Conservation (phyloP, 2,113 vertebrate species). For the Himantopus leucocephalus region DNA sequence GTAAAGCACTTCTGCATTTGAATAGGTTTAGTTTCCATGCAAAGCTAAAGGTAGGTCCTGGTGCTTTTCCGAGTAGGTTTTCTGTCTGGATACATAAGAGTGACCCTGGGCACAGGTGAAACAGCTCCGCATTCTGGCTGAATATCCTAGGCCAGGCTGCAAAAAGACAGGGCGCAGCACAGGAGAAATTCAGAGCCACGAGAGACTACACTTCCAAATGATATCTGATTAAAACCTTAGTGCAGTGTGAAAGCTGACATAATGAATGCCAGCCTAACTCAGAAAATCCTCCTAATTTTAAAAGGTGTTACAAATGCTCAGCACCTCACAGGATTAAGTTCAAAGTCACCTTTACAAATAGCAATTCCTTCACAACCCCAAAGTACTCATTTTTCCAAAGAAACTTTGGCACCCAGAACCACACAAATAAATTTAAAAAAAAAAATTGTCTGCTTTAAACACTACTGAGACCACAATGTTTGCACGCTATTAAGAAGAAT, state of each 20-base stretch:
- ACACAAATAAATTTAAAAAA: background rate
- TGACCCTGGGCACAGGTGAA: background rate
- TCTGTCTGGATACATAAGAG: background rate
- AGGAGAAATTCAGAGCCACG: background rate
- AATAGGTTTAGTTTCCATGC: background rate
- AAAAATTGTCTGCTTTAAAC: background rate
- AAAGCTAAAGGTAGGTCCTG: background rate
- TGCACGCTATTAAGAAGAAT: background rate
- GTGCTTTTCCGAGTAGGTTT: background rate
- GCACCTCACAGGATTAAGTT: background rate
- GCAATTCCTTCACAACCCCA: background rate
- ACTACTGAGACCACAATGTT: background rate
- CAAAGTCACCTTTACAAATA: background rate
- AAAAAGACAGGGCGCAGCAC: background rate
- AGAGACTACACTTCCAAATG: background rate
- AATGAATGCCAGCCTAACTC: background rate
- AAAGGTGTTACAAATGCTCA: background rate
- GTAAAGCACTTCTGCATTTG: background rate
- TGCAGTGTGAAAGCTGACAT: background rate
- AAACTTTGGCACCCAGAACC: background rate
- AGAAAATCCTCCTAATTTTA: slow-evolving; percentile 23
- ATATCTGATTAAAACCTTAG: background rate
- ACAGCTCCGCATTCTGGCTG: background rate
- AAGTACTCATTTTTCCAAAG: background rate
- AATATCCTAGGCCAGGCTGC: background rate